Evolutionary conservation across 2,113 vertebrate genomes (phyloP).

Genomic region (Motacilla tschutschensis): DNA sequence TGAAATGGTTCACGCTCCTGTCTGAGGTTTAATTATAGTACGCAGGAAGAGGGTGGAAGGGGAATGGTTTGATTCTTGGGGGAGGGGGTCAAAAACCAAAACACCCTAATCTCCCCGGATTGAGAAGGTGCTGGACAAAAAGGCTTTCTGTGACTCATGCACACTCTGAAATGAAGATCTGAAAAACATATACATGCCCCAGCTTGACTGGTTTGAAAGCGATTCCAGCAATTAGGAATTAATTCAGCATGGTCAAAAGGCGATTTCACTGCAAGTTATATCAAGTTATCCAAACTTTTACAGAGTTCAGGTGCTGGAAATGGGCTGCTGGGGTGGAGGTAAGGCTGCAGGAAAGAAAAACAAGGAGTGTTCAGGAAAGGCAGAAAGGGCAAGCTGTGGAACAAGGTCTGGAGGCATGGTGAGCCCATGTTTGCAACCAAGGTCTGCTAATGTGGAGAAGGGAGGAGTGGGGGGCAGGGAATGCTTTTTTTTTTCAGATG

Average conservation of each 20-base stretch:
- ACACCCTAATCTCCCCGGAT: neutral
- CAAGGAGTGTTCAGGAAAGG: slow-evolving; percentile 29
- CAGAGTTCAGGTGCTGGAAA: slow-evolving; percentile 27
- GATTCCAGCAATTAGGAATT: slow-evolving; percentile 57
- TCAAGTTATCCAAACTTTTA: slow-evolving; percentile 31
- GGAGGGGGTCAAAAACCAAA: neutral
- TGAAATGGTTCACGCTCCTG: slow-evolving; percentile 27
- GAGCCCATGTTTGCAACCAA: neutral
- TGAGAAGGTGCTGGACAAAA: slow-evolving; percentile 2
- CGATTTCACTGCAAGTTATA: slow-evolving; percentile 33
- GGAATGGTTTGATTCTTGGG: slow-evolving; percentile 67
- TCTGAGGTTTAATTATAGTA: slow-evolving; percentile 76
- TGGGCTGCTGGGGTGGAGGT: slow-evolving; percentile 1
- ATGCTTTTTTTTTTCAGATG: neutral
- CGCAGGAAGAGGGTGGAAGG: slow-evolving; percentile 55
- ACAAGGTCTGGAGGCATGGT: neutral
- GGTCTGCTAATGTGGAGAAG: neutral
- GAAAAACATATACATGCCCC: neutral
- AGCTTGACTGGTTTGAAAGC: neutral
- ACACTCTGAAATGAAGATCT: neutral
- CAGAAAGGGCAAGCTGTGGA: neutral
- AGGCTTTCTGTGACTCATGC: slow-evolving; percentile 23
- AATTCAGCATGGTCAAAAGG: slow-evolving; percentile 53
- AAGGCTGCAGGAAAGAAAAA: slow-evolving; percentile 43
- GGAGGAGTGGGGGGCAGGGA: neutral